Evolutionary conservation across 2,113 vertebrate genomes (phyloP), one percentile per base, ranked within the genome.

Genomic region (Micronisus gabar): DNA sequence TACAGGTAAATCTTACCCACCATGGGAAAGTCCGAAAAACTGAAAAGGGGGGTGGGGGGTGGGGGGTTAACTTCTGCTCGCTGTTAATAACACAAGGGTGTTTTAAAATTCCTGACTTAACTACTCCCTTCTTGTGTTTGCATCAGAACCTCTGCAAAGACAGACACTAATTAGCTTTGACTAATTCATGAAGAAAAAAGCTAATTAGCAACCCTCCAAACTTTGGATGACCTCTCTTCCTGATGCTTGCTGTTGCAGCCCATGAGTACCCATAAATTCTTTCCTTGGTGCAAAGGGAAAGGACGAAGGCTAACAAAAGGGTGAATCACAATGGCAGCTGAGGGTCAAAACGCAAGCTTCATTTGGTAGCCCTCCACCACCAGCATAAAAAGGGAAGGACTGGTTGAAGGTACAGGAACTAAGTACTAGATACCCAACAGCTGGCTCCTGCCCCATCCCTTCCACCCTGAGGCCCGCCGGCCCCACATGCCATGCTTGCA

Each of bases 161-260:
- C 59, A 80, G 84, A 72, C 63, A 20, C 74, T 88, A 95, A 96
- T 97, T 97, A 97, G 86, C 92, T 96, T 55, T 90, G 73, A 96
- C 79, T 95, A 96, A 97, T 97, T 96, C 91, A 97, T 86, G 80
- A 95, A 88, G 71, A 94, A 95, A 92, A 96, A 96, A 91, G 71
- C 70, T 95, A 96, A 95, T 94, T 87, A 97, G 83, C 85, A 96
- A 50, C 50, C 43, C 67, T 93, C 61, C 96, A 95, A 96, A 96
- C 87, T 97, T 15, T 88, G 72, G 63, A 91, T 90, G 92, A 97
- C 93, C 95, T 95, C 83, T 79, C 58, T 70, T 85, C 70, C 41
- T 2, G 3, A 34, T 22, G 45, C 53, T 90, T 55, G 56, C 53
- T 53, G 53, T 19, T 58, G 86, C 50, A 96, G 61, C 53, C 65